Conservation (phyloP, 2,113 vertebrate genomes). For the Oenanthe melanoleuca region DNA sequence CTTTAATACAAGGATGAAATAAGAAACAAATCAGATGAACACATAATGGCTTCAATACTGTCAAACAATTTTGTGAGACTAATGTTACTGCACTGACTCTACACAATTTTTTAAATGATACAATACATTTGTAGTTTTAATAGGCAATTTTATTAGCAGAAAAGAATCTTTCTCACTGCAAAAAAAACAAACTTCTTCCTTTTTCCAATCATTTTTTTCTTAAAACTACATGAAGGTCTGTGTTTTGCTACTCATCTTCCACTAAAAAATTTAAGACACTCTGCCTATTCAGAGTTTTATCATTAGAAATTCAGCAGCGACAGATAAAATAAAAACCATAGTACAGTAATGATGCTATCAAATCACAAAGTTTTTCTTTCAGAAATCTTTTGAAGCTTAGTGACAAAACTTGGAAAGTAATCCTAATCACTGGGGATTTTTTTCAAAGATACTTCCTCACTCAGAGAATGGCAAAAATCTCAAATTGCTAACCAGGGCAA, state of each 20-base stretch:
- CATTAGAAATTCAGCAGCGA: conserved; percentile 40
- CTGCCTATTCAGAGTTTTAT: conserved; percentile 35
- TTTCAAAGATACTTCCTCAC: neutral
- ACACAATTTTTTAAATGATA: conserved; percentile 16
- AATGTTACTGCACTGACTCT: conserved; percentile 23
- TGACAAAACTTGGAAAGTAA: conserved; percentile 34
- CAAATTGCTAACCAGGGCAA: neutral
- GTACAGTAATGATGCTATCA: neutral
- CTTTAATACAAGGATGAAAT: neutral
- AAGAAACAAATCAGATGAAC: conserved; percentile 2
- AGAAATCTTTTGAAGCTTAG: conserved; percentile 15
- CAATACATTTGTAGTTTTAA: conserved; percentile 49
- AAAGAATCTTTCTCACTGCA: conserved; percentile 7
- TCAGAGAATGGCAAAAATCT: conserved; percentile 1
- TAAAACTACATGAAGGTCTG: neutral
- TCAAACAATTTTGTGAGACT: conserved; percentile 24
- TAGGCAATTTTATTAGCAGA: conserved; percentile 34
- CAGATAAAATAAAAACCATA: conserved; percentile 13
- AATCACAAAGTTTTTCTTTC: neutral
- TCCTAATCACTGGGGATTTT: neutral
- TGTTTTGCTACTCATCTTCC: conserved; percentile 4
- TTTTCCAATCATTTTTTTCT: conserved; percentile 5
- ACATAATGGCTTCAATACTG: neutral
- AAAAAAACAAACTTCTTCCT: conserved; percentile 44
- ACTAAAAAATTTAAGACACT: conserved; percentile 1